Evolutionary conservation across 2,113 vertebrate species (phyloP), one percentile per base, ranked within the genome.

Genomic region (Datnioides undecimradiatus): DNA sequence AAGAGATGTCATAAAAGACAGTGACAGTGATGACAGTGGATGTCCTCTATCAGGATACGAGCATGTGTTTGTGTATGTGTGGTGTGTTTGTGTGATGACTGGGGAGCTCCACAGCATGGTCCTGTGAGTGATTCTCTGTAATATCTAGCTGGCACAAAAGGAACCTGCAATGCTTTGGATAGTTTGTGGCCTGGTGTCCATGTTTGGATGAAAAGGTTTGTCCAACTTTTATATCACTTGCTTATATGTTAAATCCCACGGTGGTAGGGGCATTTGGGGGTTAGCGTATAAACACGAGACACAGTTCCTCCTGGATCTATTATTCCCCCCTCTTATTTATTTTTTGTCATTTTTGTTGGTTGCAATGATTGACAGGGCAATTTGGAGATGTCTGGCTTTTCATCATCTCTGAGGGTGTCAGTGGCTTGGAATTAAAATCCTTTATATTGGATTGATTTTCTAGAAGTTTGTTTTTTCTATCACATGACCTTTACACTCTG

Each of bases 361-460:
- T 79, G 70, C 12, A 2, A 64, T 94, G 94, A 95, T 93, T 94
- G 94, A 94, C 93, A 94, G 85, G 83, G 85, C 93, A 94, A 94
- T 94, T 93, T 93, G 82, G 81, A 87, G 90, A 90, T 93, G 87
- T 87, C 87, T 82, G 83, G 70, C 80, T 89, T 93, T 89, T 92
- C 92, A 82, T 93, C 86, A 87, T 89, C 73, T 83, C 83, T 68
- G 62, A 81, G 57, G 80, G 73, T 93, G 91, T 93, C 91, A 89
- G 73, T 92, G 82, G 76, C 84, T 83, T 76, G 55, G 88, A 91
- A 92, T 94, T 93, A 91, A 94, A 93, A 91, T 87, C 85, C 82
- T 88, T 89, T 92, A 87, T 92, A 91, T 88, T 71, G 77, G 82
- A 89, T 86, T 87, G 86, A 89, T 87, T 91, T 88, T 86, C 60